Evolutionary conservation across 2,888 invertebrate species (phyloP).

Genomic region (Epirrita christyi): DNA sequence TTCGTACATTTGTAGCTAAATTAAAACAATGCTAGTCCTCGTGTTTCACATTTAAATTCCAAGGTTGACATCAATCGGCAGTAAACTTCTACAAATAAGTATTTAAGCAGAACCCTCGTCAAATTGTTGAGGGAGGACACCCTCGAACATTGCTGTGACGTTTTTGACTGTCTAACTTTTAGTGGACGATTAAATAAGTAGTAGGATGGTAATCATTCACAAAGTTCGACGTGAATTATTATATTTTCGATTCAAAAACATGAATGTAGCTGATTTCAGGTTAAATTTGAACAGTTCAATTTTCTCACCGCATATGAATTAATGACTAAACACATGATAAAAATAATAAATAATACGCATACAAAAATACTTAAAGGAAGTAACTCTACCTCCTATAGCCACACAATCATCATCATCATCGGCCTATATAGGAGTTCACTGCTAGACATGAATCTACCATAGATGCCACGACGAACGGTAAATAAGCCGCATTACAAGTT

Average conservation of each 20-base stretch:
- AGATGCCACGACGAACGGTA: too few relatives aligned
- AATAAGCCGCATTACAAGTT: too few relatives aligned
- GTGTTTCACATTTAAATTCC: constrained; percentile 39
- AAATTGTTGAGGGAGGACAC: constrained; percentile 62
- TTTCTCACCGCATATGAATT: too few relatives aligned
- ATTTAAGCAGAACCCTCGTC: constrained; percentile 61
- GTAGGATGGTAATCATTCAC: constrained; percentile 19
- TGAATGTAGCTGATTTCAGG: not conserved
- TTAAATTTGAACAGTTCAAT: too few relatives aligned
- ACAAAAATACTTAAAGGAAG: too few relatives aligned
- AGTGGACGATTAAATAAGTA: constrained; percentile 39
- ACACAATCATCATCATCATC: too few relatives aligned
- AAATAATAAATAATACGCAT: too few relatives aligned
- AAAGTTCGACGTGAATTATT: constrained; percentile 13
- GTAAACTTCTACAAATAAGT: constrained; percentile 50
- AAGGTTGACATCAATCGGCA: constrained; percentile 38
- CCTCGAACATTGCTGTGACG: constrained; percentile 55
- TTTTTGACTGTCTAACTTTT: constrained; percentile 56
- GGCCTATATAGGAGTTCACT: too few relatives aligned
- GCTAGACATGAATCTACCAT: too few relatives aligned
- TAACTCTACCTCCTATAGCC: too few relatives aligned
- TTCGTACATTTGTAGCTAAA: constrained; percentile 22
- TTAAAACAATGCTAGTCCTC: constrained; percentile 29
- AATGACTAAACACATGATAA: too few relatives aligned
- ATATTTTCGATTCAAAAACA: not conserved